Base-by-base conservation (phyloP, 2,797 vertebrate genomes). In the Selene dorsalis region DNA sequence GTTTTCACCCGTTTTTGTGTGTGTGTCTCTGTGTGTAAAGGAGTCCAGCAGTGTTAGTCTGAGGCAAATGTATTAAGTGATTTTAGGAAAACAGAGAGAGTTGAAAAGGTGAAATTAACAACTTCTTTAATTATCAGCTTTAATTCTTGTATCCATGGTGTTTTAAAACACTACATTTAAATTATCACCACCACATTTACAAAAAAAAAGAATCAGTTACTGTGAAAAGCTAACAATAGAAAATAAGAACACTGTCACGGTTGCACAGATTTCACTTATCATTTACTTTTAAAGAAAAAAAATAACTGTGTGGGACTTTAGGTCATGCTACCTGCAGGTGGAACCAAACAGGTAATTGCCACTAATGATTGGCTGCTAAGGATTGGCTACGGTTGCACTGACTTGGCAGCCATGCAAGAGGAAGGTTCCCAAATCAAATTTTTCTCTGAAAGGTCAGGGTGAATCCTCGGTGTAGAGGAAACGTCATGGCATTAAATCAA, bases 381-480 rank as follows among this genome's bases (percentile, higher is more conserved):
- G 55, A 57, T 58, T 67, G 53, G n/a, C n/a, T n/a, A 74, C 70
- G 82, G 66, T 62, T 60, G 71, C 50, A 20, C 77, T 45, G 65
- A 84, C 72, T 86, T 82, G 84, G 76, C 79, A 83, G 79, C 64
- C 56, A 41, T 12, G 67, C 57, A 60, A 65, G 73, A 82, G 70
- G 75, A 60, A 57, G 53, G 38, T 63, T 75, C 53, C 63, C 62
- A 77, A 87, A 89, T 89, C 62, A 48, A 78, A 82, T 80, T 64
- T 79, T 69, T 59, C 48, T 82, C 52, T 73, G 60, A 91, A 91
- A 91, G 89, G 86, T 86, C 89, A 85, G 66, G 43, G 38, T 69
- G 22, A 81, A 61, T 70, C 67, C 22, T 20, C 39, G 50, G 48
- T 74, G 55, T 48, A 72, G 73, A 43, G 75, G 64, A 85, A 85